These are phyloP conservation scores for Brachylomia viminalis DNA, from an alignment of 2,888 invertebrate species.

Conservation along the genomic window DNA sequence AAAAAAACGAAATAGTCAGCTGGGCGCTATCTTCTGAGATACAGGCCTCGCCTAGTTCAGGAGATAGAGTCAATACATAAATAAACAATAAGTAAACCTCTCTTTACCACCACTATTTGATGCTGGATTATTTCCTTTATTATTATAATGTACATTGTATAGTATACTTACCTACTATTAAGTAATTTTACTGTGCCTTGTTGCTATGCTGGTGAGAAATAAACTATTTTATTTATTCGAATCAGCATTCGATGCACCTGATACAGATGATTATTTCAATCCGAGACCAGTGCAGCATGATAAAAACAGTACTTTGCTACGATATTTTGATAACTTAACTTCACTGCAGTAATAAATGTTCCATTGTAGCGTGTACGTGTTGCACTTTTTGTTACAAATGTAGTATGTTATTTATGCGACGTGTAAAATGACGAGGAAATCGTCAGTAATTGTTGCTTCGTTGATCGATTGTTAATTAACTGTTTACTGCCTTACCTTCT, in stretches of 20 bases:
- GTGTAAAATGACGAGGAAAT: constrained; percentile 59
- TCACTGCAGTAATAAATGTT: constrained; percentile 28
- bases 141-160: too few species aligned
- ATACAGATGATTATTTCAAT: constrained; percentile 24
- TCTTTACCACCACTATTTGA: too few species aligned
- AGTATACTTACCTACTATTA: too few species aligned
- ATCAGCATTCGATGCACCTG: neutral
- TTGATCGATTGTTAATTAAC: constrained; percentile 45
- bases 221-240: neutral
- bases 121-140: too few species aligned
- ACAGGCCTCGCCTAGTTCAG: neutral
- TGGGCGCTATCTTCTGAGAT: neutral
- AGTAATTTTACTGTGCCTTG: too few species aligned
- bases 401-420: constrained; percentile 49
- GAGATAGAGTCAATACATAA: neutral
- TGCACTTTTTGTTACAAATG: constrained; percentile 40
- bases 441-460: constrained; percentile 50
- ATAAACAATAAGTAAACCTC: neutral
- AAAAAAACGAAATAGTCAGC: neutral
- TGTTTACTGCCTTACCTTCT: constrained; percentile 36
- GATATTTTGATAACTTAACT: constrained; percentile 23
- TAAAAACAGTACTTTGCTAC: constrained; percentile 1
- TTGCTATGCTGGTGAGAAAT: too few species aligned
- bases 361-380: constrained; percentile 31
- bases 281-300: constrained; percentile 8